These are phyloP conservation scores for Ridgeia piscesae DNA, from an alignment of 1,140 invertebrate species.

Conservation along the genomic window DNA sequence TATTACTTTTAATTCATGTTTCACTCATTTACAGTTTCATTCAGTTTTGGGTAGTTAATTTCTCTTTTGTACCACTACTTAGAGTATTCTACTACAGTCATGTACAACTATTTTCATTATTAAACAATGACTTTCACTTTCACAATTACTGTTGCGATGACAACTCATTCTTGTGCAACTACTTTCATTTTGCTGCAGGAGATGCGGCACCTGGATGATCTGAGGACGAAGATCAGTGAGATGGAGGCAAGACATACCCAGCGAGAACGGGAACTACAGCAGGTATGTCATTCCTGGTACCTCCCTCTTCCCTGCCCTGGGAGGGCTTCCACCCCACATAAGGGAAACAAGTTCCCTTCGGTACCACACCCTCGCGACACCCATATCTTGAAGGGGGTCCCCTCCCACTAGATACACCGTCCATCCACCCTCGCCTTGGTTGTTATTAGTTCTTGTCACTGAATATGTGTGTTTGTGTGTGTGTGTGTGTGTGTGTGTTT, in stretches of 20 bases:
- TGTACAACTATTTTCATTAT: background rate
- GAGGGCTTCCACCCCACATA: background rate
- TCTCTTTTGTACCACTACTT: background rate
- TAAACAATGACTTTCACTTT: background rate
- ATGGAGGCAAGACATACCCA: conserved; percentile 47
- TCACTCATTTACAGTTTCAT: background rate
- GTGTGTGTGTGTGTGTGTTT: too few relatives aligned
- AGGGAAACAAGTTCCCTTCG: background rate
- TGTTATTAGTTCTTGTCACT: too few relatives aligned
- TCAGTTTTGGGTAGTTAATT: background rate
- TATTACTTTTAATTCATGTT: conserved; percentile 2
- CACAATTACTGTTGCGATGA: too few relatives aligned
- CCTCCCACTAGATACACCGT: too few relatives aligned
- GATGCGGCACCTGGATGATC: conserved; percentile 52
- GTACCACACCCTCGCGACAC: too few relatives aligned
- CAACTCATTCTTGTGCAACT: too few relatives aligned
- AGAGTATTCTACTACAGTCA: background rate
- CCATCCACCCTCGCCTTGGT: too few relatives aligned
- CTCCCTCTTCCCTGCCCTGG: background rate
- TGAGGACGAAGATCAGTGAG: conserved; percentile 49
- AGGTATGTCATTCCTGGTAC: conserved; percentile 35
- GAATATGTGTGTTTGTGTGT: too few relatives aligned
- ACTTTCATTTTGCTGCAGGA: conserved; percentile 38
- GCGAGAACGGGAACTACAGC: conserved; percentile 49
- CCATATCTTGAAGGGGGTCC: too few relatives aligned